Evolutionary conservation across 1,140 invertebrate species (phyloP).

Genomic region (Musca vetustissima): DNA sequence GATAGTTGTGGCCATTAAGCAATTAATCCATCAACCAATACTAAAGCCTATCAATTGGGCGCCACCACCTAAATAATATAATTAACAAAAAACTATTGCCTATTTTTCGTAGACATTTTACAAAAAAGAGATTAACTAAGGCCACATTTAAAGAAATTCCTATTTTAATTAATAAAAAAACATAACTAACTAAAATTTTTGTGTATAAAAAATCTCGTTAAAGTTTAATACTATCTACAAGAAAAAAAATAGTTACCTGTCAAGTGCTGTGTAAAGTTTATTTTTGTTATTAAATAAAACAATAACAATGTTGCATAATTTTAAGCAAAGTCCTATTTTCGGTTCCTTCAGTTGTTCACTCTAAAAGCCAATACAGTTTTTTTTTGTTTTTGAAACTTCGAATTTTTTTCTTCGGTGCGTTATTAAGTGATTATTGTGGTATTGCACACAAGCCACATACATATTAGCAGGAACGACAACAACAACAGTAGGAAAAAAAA

Average conservation of each 20-base stretch:
- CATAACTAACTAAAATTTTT: background rate
- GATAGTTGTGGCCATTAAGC: conserved; percentile 69
- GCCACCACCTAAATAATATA: too few relatives aligned
- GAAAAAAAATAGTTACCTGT: conserved; percentile 11
- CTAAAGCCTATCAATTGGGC: background rate
- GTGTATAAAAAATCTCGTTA: too few relatives aligned
- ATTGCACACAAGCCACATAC: too few relatives aligned
- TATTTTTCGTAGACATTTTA: conserved; percentile 7
- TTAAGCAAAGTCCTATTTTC: conserved; percentile 7
- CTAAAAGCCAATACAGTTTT: too few relatives aligned
- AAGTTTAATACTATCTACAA: too few relatives aligned
- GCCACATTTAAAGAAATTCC: background rate
- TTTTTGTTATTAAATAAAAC: background rate
- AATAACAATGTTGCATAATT: conserved; percentile 9
- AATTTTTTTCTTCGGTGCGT: too few relatives aligned
- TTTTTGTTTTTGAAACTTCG: background rate
- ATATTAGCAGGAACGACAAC: too few relatives aligned
- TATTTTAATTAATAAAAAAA: background rate
- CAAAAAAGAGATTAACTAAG: background rate
- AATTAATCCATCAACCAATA: background rate
- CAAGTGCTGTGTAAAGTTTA: conserved; percentile 11
- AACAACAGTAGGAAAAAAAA: too few relatives aligned
- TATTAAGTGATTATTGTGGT: background rate
- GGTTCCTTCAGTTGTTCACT: too few relatives aligned
- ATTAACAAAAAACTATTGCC: conserved; percentile 1